Evolutionary conservation across 1,140 invertebrate species (phyloP), one percentile per base, ranked within the genome.

Genomic region (Arctopsyche grandis): DNA sequence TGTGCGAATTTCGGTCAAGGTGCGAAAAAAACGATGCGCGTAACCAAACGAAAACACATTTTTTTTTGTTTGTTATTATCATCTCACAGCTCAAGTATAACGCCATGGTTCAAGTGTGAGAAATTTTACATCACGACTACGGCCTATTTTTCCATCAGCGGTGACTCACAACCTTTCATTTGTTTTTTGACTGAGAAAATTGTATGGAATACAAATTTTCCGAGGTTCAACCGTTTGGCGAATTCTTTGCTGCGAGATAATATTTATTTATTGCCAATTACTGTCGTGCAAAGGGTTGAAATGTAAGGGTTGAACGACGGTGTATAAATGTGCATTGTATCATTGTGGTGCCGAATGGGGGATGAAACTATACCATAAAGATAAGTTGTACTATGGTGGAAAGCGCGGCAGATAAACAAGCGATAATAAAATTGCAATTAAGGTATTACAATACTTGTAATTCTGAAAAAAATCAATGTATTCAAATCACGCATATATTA

Each of bases 101-200:
- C 16, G 48, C 14, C 44, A 21, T 21, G 56, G 16, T 60, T 60
- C 56, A 60, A 60, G 56, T 60, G 56, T 60, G 56, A 60, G 56
- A 60, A 60, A 60, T 60, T 60, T 60, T 21, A 19, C 16, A 1
- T 16, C 56, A 60, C 56, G 56, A 60, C 56, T 60, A 3, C 16
- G 56, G 56, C 56, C 56, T 60, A 60, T 60, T 19, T 60, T 60
- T 60, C 16, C 56, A 60, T 60, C 21, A 60, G 9, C 56, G 56
- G 21, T 60, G 56, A 60, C n/a, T 60, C 56, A 19, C 14, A 38
- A 38, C 29, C 3, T 38, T 38, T 38, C 7, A 38, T 38, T 38
- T 38, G 7, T 38, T 38, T 38, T 38, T 38, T 38, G 3, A 7
- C 7, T 7, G 29, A 38, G 29, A 38, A 38, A 38, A 38, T 38